Conservation (phyloP, 2,888 invertebrate species). For the Yponomeuta cagnagella region DNA sequence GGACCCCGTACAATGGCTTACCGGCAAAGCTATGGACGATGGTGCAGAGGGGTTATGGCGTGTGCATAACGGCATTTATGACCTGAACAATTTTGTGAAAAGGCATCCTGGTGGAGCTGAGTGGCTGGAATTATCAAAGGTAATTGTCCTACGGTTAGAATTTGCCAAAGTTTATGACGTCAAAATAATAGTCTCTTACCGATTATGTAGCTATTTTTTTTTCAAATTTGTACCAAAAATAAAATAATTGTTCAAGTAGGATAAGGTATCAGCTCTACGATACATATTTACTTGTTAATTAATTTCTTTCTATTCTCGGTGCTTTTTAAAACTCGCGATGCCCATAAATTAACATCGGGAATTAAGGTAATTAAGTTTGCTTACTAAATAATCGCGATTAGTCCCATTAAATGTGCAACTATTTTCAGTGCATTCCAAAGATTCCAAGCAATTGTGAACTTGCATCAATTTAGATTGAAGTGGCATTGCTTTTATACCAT, state of each 20-base stretch:
- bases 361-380: too few relatives aligned
- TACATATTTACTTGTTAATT: too few relatives aligned
- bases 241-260: background rate
- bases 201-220: background rate
- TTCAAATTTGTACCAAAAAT: background rate
- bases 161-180: background rate
- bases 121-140: conserved; percentile 60
- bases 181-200: background rate
- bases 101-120: conserved; percentile 90
- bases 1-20: conserved; percentile 75
- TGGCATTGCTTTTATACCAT: too few relatives aligned
- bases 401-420: too few relatives aligned
- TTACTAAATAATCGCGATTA: too few relatives aligned
- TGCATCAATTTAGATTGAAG: too few relatives aligned
- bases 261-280: too few relatives aligned
- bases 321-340: too few relatives aligned
- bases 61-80: conserved; percentile 85
- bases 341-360: background rate
- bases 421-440: too few relatives aligned
- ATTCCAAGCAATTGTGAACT: background rate
- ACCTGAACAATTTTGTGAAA: conserved; percentile 85
- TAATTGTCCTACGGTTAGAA: background rate
- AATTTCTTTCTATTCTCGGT: too few relatives aligned
- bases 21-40: conserved; percentile 79
- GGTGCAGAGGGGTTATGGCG: conserved; percentile 87